Conservation (phyloP, 2,113 vertebrate species). For the Seriola aureovittata region DNA sequence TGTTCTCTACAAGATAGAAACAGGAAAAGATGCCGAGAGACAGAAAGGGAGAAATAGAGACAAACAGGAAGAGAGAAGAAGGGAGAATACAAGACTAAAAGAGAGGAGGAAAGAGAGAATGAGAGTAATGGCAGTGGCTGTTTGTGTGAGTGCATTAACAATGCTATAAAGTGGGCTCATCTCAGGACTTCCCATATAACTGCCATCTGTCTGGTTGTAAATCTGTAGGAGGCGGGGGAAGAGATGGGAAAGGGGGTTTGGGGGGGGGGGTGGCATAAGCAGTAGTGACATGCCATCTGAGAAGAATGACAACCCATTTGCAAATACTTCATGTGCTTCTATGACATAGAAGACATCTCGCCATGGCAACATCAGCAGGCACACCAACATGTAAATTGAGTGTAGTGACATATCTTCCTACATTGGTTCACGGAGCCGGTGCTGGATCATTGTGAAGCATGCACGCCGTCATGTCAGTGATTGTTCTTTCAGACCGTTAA, state of each 20-base stretch:
- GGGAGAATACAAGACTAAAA: conserved; percentile 37
- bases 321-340: conserved; percentile 56
- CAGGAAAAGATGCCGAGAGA: conserved; percentile 63
- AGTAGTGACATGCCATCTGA: conserved; percentile 77
- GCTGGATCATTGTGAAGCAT: conserved; percentile 40
- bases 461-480: not conserved
- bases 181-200: conserved; percentile 95
- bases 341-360: conserved; percentile 47
- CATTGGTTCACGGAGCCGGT: conserved; percentile 4
- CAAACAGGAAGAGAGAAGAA: conserved; percentile 60
- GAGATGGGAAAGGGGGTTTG: conserved; percentile 72
- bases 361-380: conserved; percentile 34
- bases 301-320: conserved; percentile 74
- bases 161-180: conserved; percentile 96
- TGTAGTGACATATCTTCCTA: conserved; percentile 1
- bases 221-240: conserved; percentile 87
- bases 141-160: conserved; percentile 99
- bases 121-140: conserved; percentile 85
- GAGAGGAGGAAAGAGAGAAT: conserved; percentile 57
- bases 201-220: conserved; percentile 97
- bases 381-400: conserved; percentile 15
- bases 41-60: conserved; percentile 88
- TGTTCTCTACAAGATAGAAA: conserved; percentile 66
- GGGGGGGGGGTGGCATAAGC: conserved; percentile 69
- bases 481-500: conserved; percentile 22